phyloP scores from a whole-genome alignment of 1,140 invertebrate genomes.

The Procambarus virginalis region DNA sequence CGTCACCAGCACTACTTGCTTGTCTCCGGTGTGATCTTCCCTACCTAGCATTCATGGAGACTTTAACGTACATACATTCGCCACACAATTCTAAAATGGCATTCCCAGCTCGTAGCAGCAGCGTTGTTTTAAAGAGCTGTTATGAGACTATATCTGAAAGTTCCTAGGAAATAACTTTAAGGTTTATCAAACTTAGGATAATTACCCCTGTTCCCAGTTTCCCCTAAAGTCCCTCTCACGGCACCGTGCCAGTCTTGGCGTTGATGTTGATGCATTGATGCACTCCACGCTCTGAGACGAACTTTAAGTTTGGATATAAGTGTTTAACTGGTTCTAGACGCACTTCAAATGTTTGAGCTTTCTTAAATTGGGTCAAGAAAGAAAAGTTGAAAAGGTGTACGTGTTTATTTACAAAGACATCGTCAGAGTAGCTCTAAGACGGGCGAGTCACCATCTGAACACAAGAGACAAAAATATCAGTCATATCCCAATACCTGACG shows the following conservation, averaged over 20 bases:
- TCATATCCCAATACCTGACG: too few species aligned
- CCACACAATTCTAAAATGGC: not conserved
- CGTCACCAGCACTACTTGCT: not conserved
- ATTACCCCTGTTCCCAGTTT: not conserved
- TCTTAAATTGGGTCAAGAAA: not conserved
- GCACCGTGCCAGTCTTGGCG: not conserved
- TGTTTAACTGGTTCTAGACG: not conserved
- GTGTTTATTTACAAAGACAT: too few species aligned
- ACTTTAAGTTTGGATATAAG: not conserved
- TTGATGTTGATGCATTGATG: not conserved
- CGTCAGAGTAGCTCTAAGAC: too few species aligned
- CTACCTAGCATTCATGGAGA: slow-evolving; percentile 15
- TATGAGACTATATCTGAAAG: slow-evolving; percentile 32
- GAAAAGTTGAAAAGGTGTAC: not conserved
- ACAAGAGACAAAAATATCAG: too few species aligned
- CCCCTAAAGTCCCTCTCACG: not conserved
- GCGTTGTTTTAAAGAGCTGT: not conserved
- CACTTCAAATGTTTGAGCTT: not conserved
- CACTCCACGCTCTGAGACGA: too few species aligned
- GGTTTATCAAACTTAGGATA: not conserved
- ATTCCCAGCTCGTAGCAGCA: not conserved
- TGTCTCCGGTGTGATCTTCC: not conserved
- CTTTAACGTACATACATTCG: not conserved
- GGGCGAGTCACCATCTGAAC: too few species aligned
- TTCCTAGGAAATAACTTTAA: slow-evolving; percentile 35